Percentiles rank a stretch among this genome's conserved stretches.
Conservation (phyloP, 2,113 vertebrate genomes). For the Ellobius talpinus region DNA sequence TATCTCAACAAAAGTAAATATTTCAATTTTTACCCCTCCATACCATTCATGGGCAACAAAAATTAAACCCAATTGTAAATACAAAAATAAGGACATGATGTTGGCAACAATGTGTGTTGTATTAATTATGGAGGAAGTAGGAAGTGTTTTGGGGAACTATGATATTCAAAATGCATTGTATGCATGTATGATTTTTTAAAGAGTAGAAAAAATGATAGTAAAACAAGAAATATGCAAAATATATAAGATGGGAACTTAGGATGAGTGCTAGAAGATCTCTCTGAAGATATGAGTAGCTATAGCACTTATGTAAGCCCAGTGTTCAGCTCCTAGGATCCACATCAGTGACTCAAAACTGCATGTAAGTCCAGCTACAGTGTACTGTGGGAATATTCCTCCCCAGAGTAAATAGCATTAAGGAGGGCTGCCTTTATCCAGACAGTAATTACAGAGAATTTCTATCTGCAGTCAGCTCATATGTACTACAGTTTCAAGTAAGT, state of each 20-base stretch:
- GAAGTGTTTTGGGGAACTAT: not conserved
- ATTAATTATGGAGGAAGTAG: not conserved
- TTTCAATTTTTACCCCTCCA: not conserved
- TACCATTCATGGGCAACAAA: not conserved
- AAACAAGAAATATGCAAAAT: not conserved
- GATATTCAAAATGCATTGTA: not conserved
- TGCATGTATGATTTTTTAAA: not conserved
- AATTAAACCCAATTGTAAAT: not conserved
- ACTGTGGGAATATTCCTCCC: not conserved
- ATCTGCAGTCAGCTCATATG: accelerated
- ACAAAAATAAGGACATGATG: not conserved
- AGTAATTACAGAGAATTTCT: not conserved
- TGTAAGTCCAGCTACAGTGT: not conserved
- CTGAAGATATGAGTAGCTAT: not conserved
- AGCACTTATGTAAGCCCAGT: not conserved
- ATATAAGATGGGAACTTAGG: not conserved
- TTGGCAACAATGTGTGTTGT: not conserved
- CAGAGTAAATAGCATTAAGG: not conserved
- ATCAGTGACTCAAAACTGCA: not conserved
- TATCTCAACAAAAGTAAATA: not conserved
- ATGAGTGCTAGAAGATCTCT: not conserved
- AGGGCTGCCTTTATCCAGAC: not conserved
- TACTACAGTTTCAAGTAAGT: not conserved
- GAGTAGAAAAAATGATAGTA: not conserved
- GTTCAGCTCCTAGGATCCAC: not conserved